Percentiles rank a stretch among this genome's conserved stretches.
phyloP scores from a whole-genome alignment of 1,140 invertebrate genomes.

The Diplogasteroides magnus region DNA sequence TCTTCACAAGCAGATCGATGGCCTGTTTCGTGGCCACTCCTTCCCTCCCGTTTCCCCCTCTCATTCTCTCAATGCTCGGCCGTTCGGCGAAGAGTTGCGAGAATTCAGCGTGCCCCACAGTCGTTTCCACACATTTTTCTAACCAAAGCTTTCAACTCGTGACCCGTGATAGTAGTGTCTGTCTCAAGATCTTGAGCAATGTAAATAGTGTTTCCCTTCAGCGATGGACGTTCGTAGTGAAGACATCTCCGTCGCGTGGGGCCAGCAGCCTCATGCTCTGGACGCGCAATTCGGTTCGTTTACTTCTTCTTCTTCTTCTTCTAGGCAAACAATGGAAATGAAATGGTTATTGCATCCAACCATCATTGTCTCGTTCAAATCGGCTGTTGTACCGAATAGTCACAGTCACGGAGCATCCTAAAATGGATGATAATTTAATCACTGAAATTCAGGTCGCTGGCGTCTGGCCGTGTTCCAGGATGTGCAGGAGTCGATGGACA shows the following conservation, averaged over 20 bases:
- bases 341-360: too few relatives aligned
- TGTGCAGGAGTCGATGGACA: conserved; percentile 50
- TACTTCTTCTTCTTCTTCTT: neutral
- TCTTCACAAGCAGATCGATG: too few relatives aligned
- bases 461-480: conserved; percentile 50
- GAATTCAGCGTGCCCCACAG: neutral
- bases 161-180: neutral
- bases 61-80: neutral
- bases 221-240: conserved; percentile 44
- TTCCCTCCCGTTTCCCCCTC: neutral
- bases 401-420: neutral
- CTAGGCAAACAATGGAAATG: neutral
- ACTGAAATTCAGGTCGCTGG: conserved; percentile 9
- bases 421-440: neutral
- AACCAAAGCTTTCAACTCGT: neutral
- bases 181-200: conserved; percentile 4
- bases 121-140: neutral
- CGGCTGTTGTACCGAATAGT: too few relatives aligned
- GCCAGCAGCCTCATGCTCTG: conserved; percentile 49
- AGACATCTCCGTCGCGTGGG: conserved; percentile 54
- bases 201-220: neutral
- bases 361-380: too few relatives aligned
- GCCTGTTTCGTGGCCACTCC: too few relatives aligned
- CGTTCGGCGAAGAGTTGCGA: neutral
- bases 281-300: conserved; percentile 36